phyloP scores from a whole-genome alignment of 2,888 invertebrate genomes.

The Nomada ferruginata region DNA sequence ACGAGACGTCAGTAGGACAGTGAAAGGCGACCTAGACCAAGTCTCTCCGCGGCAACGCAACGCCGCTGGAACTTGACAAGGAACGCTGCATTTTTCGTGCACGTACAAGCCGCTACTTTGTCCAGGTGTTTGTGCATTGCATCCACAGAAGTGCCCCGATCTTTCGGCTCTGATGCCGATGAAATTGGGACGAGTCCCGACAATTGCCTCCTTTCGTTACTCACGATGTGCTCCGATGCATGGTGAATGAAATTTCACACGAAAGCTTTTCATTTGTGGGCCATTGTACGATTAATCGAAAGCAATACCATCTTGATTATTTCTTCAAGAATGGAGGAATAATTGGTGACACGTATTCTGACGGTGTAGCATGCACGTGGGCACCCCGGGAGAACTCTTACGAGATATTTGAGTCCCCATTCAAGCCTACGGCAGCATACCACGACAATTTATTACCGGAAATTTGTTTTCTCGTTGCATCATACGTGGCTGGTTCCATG shows the following conservation, averaged over 20 bases:
- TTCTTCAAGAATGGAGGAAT: not conserved
- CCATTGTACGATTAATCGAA: not conserved
- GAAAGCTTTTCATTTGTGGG: not conserved
- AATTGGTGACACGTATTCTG: not conserved
- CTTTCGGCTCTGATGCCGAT: slow-evolving; percentile 14
- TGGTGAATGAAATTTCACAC: too few relatives aligned
- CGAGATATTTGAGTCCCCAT: slow-evolving; percentile 67
- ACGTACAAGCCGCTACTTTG: slow-evolving; percentile 11
- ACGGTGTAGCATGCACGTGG: slow-evolving; percentile 54
- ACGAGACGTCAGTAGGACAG: slow-evolving; percentile 80
- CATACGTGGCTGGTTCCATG: slow-evolving; percentile 50
- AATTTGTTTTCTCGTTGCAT: slow-evolving; percentile 67
- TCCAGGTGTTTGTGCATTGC: slow-evolving; percentile 39
- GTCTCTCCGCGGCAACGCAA: slow-evolving; percentile 64
- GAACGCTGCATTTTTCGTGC: slow-evolving; percentile 59
- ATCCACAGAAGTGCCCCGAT: slow-evolving; percentile 8
- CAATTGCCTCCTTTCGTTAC: too few relatives aligned
- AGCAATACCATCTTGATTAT: too few relatives aligned
- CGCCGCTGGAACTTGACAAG: slow-evolving; percentile 60
- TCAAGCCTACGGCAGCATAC: slow-evolving; percentile 70
- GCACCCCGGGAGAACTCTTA: slow-evolving; percentile 53
- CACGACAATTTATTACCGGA: slow-evolving; percentile 71
- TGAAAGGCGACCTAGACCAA: slow-evolving; percentile 83
- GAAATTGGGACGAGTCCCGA: slow-evolving; percentile 10
- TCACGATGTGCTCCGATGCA: too few relatives aligned